Evolutionary conservation across 2,888 invertebrate species (phyloP).

Genomic region (Drepana falcataria): DNA sequence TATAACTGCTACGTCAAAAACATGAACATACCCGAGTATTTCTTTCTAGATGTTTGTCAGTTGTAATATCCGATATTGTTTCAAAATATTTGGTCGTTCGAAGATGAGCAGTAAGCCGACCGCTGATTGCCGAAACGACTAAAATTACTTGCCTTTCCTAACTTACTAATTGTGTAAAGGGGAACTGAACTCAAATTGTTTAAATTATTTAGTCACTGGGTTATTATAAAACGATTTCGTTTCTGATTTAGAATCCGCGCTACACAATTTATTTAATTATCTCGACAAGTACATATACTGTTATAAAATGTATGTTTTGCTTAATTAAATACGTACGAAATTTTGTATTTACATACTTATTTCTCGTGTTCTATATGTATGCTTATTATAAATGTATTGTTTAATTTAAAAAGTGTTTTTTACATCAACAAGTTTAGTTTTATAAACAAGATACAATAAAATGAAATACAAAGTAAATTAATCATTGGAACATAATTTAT

Average conservation of each 20-base stretch:
- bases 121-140: slow-evolving; percentile 21
- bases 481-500: no score
- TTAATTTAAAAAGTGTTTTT: no score
- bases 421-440: no score
- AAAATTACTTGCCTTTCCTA: slow-evolving; percentile 15
- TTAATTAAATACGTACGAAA: no score
- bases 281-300: no score
- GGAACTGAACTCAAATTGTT: background rate
- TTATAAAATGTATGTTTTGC: no score
- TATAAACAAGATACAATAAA: no score
- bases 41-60: slow-evolving; percentile 36
- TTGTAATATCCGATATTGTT: slow-evolving; percentile 47
- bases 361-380: no score
- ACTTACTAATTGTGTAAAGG: slow-evolving; percentile 9
- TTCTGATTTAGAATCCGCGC: background rate
- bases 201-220: background rate
- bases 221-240: background rate
- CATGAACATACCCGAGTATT: slow-evolving; percentile 6
- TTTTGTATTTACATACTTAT: no score
- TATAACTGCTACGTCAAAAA: slow-evolving; percentile 13
- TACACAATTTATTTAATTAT: background rate
- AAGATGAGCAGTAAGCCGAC: slow-evolving; percentile 15
- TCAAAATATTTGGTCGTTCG: slow-evolving; percentile 34
- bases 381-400: no score
- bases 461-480: no score